These are phyloP conservation scores for Bellardia pandia DNA, from an alignment of 2,888 invertebrate species.

Conservation along the genomic window DNA sequence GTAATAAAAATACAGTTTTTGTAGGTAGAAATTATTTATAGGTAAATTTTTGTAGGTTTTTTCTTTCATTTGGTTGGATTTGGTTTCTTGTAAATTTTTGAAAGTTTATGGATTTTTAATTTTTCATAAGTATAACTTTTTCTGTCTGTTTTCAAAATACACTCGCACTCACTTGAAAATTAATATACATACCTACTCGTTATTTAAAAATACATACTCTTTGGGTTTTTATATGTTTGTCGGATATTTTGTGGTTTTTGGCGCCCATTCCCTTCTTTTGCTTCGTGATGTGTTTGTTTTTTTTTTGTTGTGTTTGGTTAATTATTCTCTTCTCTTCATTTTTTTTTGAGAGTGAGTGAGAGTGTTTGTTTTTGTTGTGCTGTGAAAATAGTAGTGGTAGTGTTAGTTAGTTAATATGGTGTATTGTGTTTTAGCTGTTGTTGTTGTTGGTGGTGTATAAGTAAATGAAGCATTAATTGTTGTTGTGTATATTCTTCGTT, in stretches of 20 bases:
- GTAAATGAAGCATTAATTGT: slow-evolving; percentile 71
- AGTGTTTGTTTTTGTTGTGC: background rate
- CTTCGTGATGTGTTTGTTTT: slow-evolving; percentile 16
- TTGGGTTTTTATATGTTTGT: background rate
- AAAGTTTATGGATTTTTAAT: slow-evolving; percentile 50
- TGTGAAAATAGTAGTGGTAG: slow-evolving; percentile 42
- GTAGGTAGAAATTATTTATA: slow-evolving; percentile 46
- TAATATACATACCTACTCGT: background rate
- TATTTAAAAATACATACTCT: no score
- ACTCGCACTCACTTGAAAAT: background rate
- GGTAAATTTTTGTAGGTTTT: slow-evolving; percentile 6
- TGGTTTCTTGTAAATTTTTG: slow-evolving; percentile 41
- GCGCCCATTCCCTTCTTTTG: slow-evolving; percentile 71
- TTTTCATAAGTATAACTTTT: slow-evolving; percentile 19
- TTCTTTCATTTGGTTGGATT: background rate
- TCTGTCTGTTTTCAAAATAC: slow-evolving; percentile 11
- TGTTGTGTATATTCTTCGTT: slow-evolving; percentile 48
- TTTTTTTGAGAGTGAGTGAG: slow-evolving; percentile 4
- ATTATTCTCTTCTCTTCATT: slow-evolving; percentile 58
- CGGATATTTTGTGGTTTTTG: slow-evolving; percentile 59
- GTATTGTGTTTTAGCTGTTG: slow-evolving; percentile 30
- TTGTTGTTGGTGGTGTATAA: slow-evolving; percentile 38
- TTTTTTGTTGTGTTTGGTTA: background rate
- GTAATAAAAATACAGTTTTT: background rate
- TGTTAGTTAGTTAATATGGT: slow-evolving; percentile 57